Evolutionary conservation across 2,113 vertebrate genomes (phyloP).

Genomic region (Lepisosteus osseus): DNA sequence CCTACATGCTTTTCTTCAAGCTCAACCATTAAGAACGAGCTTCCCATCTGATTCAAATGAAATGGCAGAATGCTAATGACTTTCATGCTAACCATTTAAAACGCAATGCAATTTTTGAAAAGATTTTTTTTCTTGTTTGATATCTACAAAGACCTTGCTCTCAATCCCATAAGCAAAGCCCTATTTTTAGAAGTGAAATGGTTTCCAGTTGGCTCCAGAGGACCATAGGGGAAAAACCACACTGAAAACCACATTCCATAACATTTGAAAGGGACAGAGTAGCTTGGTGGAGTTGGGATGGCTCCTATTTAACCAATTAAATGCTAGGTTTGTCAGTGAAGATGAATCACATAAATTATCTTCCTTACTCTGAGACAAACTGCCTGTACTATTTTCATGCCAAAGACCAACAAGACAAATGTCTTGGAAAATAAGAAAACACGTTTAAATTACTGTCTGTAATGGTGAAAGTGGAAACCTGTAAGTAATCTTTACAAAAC

Average conservation of each 20-base stretch:
- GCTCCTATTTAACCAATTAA: constrained; percentile 35
- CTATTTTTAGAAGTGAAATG: constrained; percentile 66
- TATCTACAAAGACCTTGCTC: constrained; percentile 60
- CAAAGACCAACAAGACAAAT: no score
- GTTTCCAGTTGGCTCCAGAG: constrained; percentile 64
- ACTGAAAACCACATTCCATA: constrained; percentile 46
- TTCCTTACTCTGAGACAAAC: background rate
- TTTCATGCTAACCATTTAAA: constrained; percentile 62
- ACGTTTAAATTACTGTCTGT: no score
- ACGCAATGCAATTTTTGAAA: constrained; percentile 59
- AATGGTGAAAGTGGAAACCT: no score
- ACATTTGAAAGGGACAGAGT: constrained; percentile 34
- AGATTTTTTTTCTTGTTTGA: constrained; percentile 55
- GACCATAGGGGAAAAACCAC: constrained; percentile 39
- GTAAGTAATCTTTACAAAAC: no score
- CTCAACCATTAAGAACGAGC: constrained; percentile 36
- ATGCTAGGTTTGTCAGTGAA: background rate
- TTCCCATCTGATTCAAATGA: constrained; percentile 66
- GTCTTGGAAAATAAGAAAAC: no score
- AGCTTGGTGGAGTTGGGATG: constrained; percentile 23
- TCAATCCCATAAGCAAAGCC: constrained; percentile 56
- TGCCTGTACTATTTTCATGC: background rate
- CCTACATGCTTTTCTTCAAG: background rate
- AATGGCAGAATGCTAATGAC: constrained; percentile 53
- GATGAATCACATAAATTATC: background rate